A percentile compares a stretch with the other conserved stretches of the same genome.
phyloP scores from a whole-genome alignment of 2,113 vertebrate genomes.

The Centropus unirufus region DNA sequence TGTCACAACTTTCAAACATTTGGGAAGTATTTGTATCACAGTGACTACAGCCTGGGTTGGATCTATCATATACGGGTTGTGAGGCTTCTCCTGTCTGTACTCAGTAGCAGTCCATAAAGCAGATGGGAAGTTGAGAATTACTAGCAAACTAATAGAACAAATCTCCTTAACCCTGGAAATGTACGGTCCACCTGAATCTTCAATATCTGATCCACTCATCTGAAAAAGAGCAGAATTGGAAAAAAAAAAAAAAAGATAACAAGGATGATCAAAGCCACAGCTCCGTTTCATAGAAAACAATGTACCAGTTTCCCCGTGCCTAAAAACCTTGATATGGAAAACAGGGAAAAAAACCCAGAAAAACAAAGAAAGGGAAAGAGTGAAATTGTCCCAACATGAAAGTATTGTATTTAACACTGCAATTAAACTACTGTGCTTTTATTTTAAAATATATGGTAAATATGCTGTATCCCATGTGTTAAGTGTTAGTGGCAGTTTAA shows the following conservation, averaged over 20 bases:
- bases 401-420: background rate
- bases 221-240: background rate
- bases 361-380: background rate
- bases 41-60: rapidly evolving
- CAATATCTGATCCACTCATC: background rate
- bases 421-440: background rate
- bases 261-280: background rate
- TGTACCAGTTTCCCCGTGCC: background rate
- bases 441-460: background rate
- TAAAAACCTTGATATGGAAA: background rate
- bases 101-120: background rate
- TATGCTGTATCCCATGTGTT: background rate
- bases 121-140: background rate
- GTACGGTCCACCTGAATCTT: background rate
- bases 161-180: background rate
- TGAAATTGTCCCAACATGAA: background rate
- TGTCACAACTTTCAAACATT: background rate
- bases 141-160: background rate
- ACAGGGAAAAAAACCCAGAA: background rate
- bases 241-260: background rate
- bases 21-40: background rate
- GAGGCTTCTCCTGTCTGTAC: background rate
- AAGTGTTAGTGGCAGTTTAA: background rate
- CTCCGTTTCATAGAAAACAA: background rate
- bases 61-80: background rate